A percentile compares a stretch with the other conserved stretches of the same genome.
phyloP scores from a whole-genome alignment of 2,888 invertebrate genomes.

The Dascillus cervinus region DNA sequence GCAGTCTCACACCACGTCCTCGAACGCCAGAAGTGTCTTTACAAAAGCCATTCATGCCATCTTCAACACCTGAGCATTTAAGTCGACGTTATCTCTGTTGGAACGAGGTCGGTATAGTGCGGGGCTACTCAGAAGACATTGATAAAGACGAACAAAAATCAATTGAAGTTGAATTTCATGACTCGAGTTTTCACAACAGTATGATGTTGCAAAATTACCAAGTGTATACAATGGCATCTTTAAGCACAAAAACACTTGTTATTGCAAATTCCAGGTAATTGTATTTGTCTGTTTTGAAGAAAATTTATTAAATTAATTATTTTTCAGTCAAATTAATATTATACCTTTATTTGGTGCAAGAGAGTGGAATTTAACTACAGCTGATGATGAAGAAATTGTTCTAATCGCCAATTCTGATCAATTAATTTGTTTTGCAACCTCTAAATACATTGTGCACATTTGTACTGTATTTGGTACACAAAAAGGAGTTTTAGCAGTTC shows the following conservation, averaged over 20 bases:
- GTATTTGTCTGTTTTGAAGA: background rate
- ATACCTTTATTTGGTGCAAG: constrained; percentile 72
- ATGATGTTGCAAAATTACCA: constrained; percentile 82
- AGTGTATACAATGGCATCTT: constrained; percentile 79
- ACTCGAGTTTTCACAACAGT: constrained; percentile 79
- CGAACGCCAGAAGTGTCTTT: constrained; percentile 47
- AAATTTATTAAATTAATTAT: constrained; percentile 4
- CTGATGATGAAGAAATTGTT: constrained; percentile 69
- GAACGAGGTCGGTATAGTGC: constrained; percentile 89
- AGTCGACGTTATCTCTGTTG: constrained; percentile 70
- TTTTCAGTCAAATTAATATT: constrained; percentile 64
- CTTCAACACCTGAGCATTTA: constrained; percentile 77
- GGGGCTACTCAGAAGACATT: constrained; percentile 53
- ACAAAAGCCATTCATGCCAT: constrained; percentile 86
- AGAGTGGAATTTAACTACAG: constrained; percentile 78
- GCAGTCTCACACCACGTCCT: constrained; percentile 35
- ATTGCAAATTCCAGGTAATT: constrained; percentile 62
- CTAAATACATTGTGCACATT: constrained; percentile 66
- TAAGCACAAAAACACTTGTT: constrained; percentile 73
- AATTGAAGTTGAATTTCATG: constrained; percentile 94
- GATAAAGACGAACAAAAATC: constrained; percentile 48
- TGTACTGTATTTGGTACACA: constrained; percentile 85
- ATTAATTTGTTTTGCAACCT: constrained; percentile 74
- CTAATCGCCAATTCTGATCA: constrained; percentile 61
- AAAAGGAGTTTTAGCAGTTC: constrained; percentile 63